Evolutionary conservation across 64 coral and sea anemone genomes (phyloP), one percentile per base, ranked within the genome.

Genomic region (Hydrozoanthus tunicans): DNA sequence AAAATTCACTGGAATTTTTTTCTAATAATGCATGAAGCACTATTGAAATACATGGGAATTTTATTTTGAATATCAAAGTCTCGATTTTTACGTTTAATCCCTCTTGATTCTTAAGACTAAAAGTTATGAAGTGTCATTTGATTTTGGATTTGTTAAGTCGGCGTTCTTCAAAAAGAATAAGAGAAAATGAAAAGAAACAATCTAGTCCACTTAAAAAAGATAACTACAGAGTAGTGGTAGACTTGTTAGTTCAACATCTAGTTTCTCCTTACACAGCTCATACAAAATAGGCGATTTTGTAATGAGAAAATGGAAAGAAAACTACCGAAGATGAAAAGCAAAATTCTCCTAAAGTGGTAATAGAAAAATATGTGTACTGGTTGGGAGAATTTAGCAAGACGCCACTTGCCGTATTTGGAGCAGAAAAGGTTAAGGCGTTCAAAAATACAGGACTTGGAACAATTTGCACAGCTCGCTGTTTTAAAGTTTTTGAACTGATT

Each of bases 41-140:
- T 74, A 20, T 73, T 27, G 15, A 24, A 59, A 60, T 74, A 24
- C 7, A 7, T 10, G 53, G 68, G 2, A 74, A 27, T 53, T 17
- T 73, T 88, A 88, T 88, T 86, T 86, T 86, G 69, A 88, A 71
- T 75, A 59, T 69, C 55, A 53, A 88, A 86, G 55, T 58, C 67
- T 9, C 53, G 57, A 68, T 86, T 86, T 73, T 23, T 86, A 14
- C 73, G n/a, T 59, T 20, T 58, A 86, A 81, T 81, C 61, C 56
- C 23, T 58, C 59, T 72, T 59, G 25, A 67, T 86, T 86, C 27
- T 17, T 72, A 52, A 71, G 27, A 72, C 14, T 20, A 73, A 58
- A 58, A 24, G 54, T 56, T 58, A n/a, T 72, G 64, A 71, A 86
- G 10, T 70, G 53, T 72, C 56, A 56, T 20, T 72, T 56, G 54